These are phyloP conservation scores for Hypomecis atomaria DNA, from an alignment of 2,888 invertebrate genomes.

Conservation along the genomic window DNA sequence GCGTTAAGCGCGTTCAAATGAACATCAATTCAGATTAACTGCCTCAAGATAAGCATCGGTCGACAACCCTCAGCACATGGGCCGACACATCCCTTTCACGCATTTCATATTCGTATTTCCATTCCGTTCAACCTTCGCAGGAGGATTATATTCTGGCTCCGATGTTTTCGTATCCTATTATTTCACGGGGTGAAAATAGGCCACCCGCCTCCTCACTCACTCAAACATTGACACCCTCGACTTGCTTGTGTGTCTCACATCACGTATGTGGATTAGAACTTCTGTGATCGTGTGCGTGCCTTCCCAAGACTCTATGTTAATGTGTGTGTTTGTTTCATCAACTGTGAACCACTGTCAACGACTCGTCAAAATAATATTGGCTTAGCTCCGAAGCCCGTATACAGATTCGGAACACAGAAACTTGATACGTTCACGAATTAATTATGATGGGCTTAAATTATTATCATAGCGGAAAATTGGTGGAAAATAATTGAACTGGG, in stretches of 20 bases:
- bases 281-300: conserved; percentile 55
- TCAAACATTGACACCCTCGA: conserved; percentile 62
- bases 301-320: conserved; percentile 49
- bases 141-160: conserved; percentile 84
- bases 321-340: conserved; percentile 77
- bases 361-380: conserved; percentile 84
- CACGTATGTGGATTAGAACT: conserved; percentile 52
- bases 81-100: conserved; percentile 74
- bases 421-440: conserved; percentile 75
- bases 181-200: conserved; percentile 84
- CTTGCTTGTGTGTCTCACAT: conserved; percentile 48
- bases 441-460: conserved; percentile 52
- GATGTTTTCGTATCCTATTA: conserved; percentile 85
- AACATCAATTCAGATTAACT: conserved; percentile 73
- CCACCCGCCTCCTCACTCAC: conserved; percentile 77
- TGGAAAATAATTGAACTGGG: conserved; percentile 29
- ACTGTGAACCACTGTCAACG: conserved; percentile 83
- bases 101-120: conserved; percentile 83
- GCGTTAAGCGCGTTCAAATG: conserved; percentile 47
- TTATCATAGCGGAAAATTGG: conserved; percentile 39
- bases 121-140: conserved; percentile 81
- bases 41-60: conserved; percentile 72
- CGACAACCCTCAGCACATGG: conserved; percentile 77
- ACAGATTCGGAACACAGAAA: conserved; percentile 68
- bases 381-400: conserved; percentile 72